Base-by-base conservation (phyloP, 2,797 vertebrate genomes). In the Pelobates cultripes region DNA sequence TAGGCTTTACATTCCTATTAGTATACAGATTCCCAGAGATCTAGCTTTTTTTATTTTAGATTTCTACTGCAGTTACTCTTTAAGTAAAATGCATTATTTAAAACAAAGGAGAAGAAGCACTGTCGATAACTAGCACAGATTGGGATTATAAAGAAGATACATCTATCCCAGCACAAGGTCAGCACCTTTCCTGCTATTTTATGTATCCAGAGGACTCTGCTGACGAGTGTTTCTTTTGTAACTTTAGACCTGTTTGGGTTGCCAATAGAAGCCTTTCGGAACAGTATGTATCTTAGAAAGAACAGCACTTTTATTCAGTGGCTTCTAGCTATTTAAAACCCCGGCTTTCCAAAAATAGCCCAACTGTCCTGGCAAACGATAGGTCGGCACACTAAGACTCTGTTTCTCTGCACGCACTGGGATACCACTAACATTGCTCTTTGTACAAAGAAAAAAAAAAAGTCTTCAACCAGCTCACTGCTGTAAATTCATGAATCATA, bases 241-340 rank as follows among this genome's bases (percentile, higher is more conserved):
- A 79, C 71, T 78, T 78, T 55, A 83, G 75, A 68, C 51, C 70
- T 9, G 70, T 47, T 63, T 28, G 75, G 42, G 70, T 45, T 78
- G 42, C 66, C 42, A 75, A 55, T 60, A 79, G 81, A 74, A 70
- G 76, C 73, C 45, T 64, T 70, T 45, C 74, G 67, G 81, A 79
- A 79, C 72, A 66, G 82, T 45, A 3, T 43, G 82, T 76, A 71
- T 84, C 82, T 45, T 51, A 14, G 41, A 9, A 43, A 66, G 77
- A 84, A 84, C 77, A 76, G 72, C 68, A 10, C 73, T 53, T 84
- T 79, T 79, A 84, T 79, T 84, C 82, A 84, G 13, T 1, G 14
- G 70, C 63, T 53, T 12, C 42, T 2, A 67, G 76, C 82, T 84
- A 84, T 84, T 75, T 84, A 79, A 75, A 84, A 73, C 45, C 72